A percentile compares a stretch with the other conserved stretches of the same genome.
Evolutionary conservation across 2,113 vertebrate species (phyloP).

Genomic region (Prietella phreatophila): DNA sequence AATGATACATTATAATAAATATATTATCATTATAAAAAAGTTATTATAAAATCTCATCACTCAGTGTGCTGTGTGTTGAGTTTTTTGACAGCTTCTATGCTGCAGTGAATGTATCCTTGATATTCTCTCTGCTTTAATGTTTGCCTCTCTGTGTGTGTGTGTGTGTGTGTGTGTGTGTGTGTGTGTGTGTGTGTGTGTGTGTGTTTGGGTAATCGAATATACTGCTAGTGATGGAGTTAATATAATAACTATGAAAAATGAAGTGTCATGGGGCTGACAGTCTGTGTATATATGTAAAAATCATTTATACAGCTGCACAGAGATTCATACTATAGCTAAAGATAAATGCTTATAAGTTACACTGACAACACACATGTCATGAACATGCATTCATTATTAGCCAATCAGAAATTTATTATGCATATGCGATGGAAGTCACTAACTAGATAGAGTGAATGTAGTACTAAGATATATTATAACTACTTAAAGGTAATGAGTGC

Average conservation of each 20-base stretch:
- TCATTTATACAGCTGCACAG: neutral
- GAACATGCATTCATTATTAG: neutral
- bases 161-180: slow-evolving; percentile 40
- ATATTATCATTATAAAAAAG: neutral
- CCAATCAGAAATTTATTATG: slow-evolving; percentile 15
- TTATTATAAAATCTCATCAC: neutral
- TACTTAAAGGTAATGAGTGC: neutral
- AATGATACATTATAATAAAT: neutral
- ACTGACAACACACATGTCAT: slow-evolving; percentile 14
- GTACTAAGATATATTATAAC: neutral
- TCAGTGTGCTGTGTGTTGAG: neutral
- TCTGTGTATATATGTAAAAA: neutral
- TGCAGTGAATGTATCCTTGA: neutral
- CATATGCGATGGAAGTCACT: slow-evolving; percentile 17
- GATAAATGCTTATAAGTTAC: neutral
- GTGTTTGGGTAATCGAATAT: neutral
- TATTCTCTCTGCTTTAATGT: neutral
- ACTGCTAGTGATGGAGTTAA: slow-evolving; percentile 8
- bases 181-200: slow-evolving; percentile 37
- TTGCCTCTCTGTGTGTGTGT: slow-evolving; percentile 36
- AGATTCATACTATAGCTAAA: neutral
- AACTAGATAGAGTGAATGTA: neutral
- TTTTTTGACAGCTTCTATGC: neutral
- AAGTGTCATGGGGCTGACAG: neutral
- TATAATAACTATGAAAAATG: neutral